Evolutionary conservation across 2,888 invertebrate species (phyloP), one percentile per base, ranked within the genome.

Genomic region (Ornithoptera alexandrae): DNA sequence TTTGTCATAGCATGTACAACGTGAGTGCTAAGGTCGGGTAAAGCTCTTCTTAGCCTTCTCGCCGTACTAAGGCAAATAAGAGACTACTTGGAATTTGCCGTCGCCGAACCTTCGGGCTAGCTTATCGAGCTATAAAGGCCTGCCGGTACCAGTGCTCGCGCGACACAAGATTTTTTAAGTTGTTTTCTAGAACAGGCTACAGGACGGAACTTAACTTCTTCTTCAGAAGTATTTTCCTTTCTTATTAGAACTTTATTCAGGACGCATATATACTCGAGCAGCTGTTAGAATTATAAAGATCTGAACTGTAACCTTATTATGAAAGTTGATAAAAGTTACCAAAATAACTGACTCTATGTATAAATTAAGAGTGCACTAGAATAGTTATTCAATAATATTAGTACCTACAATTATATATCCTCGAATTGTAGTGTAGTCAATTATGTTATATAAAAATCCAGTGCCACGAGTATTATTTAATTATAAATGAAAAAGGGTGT

Each of bases 401-500:
- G 18, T 36, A 58, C 42, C 20, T 50, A 69, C 18, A 61, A 46
- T 65, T 62, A 17, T 69, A 57, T 69, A 62, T 39, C 22, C 24
- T 60, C 30, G 61, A 69, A 58, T 57, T 50, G 53, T 63, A 59
- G 58, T 39, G 39, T 63, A 63, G 61, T 63, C n/a, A 63, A 59
- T 39, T 67, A 62, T 59, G 65, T 61, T 69, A 56, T 59, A 15
- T 53, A 69, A 65, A 15, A 69, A 63, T 60, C 65, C 62, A 67
- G 70, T 70, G 66, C 66, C 66, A 70, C 70, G n/a, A 66, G 59
- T 66, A 62, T 69, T 69, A 65, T 65, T 64, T 30, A 65, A 42
- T 42, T 59, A 22, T 58, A 62, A 59, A 58, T n/a, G 8, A 70
- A 63, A 70, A 70, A 70, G 69, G 70, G 70, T 63, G 30, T 67